phyloP scores from a whole-genome alignment of 1,140 invertebrate genomes.

The Bombus ignitus region DNA sequence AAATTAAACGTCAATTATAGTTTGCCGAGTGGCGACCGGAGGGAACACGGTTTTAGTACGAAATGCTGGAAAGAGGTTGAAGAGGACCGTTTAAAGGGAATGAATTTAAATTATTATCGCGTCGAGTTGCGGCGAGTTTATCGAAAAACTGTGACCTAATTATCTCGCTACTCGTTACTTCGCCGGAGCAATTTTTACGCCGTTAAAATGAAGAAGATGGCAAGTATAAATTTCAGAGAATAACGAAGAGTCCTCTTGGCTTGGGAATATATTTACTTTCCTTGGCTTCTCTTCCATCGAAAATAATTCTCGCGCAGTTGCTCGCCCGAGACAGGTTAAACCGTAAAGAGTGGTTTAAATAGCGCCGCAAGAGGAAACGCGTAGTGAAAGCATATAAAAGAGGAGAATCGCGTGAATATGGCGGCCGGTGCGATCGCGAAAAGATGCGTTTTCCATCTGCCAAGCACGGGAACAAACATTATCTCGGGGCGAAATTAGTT shows the following conservation, averaged over 20 bases:
- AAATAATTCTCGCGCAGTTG: background rate
- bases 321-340: background rate
- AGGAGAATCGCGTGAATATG: background rate
- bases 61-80: background rate
- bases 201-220: background rate
- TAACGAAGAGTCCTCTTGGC: background rate
- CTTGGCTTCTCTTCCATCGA: background rate
- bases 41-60: background rate
- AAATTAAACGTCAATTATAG: slow-evolving; percentile 4
- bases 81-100: background rate
- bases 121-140: background rate
- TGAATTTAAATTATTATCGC: background rate
- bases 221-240: background rate
- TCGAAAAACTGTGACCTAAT: slow-evolving; percentile 10
- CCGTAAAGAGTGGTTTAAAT: background rate
- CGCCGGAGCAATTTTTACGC: background rate
- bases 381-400: too few species aligned
- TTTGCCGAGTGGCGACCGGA: background rate
- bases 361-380: background rate
- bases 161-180: background rate
- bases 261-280: background rate
- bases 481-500: slow-evolving; percentile 20
- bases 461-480: slow-evolving; percentile 12
- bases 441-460: background rate
- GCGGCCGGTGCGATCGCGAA: background rate